Evolutionary conservation across 2,113 vertebrate species (phyloP).

Genomic region (Zapornia atra): DNA sequence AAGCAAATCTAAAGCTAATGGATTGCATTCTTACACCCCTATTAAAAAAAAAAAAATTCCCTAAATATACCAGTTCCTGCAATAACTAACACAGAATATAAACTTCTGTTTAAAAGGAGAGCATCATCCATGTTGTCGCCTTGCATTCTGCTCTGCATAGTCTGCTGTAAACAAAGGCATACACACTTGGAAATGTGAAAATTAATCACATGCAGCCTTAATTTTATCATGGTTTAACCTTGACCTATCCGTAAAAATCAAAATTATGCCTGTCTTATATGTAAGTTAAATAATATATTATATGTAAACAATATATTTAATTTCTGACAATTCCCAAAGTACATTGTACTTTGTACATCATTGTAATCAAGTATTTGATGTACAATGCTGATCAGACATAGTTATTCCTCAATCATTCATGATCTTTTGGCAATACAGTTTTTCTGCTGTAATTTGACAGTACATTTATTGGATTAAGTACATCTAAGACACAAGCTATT

Average conservation of each 20-base stretch:
- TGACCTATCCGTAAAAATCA: not conserved
- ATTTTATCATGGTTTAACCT: not conserved
- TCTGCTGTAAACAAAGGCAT: not conserved
- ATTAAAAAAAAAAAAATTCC: not conserved
- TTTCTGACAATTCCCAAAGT: not conserved
- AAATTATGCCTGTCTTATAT: not conserved
- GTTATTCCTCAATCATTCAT: not conserved
- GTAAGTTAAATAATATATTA: not conserved
- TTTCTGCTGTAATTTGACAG: not conserved
- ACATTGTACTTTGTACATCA: too few species aligned
- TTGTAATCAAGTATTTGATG: not conserved
- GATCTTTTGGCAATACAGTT: not conserved
- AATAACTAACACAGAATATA: not conserved
- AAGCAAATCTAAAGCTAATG: not conserved
- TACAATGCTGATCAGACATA: not conserved
- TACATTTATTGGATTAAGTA: not conserved
- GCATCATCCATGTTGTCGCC: not conserved
- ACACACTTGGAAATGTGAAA: not conserved
- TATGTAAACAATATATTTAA: not conserved
- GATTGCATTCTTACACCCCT: not conserved
- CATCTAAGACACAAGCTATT: not conserved
- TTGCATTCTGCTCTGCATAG: not conserved
- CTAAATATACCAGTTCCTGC: not conserved
- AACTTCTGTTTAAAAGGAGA: not conserved
- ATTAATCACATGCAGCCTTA: not conserved